Conservation (phyloP, 2,113 vertebrate genomes). For the Myrmecobius fasciatus region DNA sequence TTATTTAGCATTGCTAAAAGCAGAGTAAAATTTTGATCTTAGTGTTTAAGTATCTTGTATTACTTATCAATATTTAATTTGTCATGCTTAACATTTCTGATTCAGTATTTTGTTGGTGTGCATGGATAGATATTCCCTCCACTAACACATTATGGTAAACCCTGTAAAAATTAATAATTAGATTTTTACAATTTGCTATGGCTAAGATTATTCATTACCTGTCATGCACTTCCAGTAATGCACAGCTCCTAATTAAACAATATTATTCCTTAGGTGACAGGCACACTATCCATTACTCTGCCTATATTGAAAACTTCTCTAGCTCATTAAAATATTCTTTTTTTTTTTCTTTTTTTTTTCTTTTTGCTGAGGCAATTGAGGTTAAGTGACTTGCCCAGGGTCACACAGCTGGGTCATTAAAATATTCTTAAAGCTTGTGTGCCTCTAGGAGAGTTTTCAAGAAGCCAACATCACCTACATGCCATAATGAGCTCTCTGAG, state of each 20-base stretch:
- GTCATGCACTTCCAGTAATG: background rate
- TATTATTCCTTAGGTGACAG: too few relatives aligned
- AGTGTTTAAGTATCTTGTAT: background rate
- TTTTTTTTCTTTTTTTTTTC: too few relatives aligned
- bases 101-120: background rate
- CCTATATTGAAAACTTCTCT: background rate
- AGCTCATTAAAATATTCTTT: background rate
- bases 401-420: too few relatives aligned
- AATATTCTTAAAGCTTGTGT: background rate
- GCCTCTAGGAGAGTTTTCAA: background rate
- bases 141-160: background rate
- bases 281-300: background rate
- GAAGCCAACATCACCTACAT: background rate
- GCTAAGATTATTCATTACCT: background rate
- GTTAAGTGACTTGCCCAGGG: too few relatives aligned
- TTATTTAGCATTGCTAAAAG: background rate
- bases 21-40: background rate
- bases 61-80: background rate
- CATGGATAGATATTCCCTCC: background rate
- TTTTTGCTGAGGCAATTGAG: too few relatives aligned
- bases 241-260: background rate
- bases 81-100: background rate
- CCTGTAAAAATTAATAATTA: background rate
- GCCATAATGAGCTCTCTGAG: background rate
- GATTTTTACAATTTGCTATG: background rate